phyloP scores from a whole-genome alignment of 2,888 invertebrate genomes.

The Azorinus chamasolen region DNA sequence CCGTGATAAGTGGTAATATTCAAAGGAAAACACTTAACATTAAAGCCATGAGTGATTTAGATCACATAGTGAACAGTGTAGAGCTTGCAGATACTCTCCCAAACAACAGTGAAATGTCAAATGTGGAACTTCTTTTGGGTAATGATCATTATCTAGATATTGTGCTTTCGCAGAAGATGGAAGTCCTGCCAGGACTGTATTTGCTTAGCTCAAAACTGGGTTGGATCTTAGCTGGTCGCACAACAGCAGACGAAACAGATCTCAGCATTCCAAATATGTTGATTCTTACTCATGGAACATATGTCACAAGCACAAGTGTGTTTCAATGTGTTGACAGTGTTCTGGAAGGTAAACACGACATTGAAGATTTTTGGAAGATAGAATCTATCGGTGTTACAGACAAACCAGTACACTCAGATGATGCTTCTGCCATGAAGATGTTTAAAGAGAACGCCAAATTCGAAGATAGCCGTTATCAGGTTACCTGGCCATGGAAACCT shows the following conservation, averaged over 20 bases:
- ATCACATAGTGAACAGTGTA: slow-evolving; percentile 2
- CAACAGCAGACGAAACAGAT: slow-evolving; percentile 1
- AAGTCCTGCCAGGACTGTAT: slow-evolving; percentile 29
- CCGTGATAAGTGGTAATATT: slow-evolving; percentile 27
- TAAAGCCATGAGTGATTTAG: background rate
- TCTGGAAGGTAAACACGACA: background rate
- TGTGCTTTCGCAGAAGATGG: slow-evolving; percentile 22
- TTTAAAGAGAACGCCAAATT: slow-evolving; percentile 31
- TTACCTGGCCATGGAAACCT: slow-evolving; percentile 38
- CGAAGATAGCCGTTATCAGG: slow-evolving; percentile 31
- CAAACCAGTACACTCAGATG: slow-evolving; percentile 16
- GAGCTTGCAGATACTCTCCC: slow-evolving; percentile 25
- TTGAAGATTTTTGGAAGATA: slow-evolving; percentile 35
- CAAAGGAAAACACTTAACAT: slow-evolving; percentile 22
- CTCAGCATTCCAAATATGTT: slow-evolving; percentile 16
- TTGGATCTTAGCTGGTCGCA: slow-evolving; percentile 36
- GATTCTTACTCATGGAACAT: slow-evolving; percentile 21
- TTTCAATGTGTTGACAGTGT: slow-evolving; percentile 18
- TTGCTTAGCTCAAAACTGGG: slow-evolving; percentile 29
- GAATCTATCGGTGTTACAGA: slow-evolving; percentile 33
- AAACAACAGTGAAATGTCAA: slow-evolving; percentile 16
- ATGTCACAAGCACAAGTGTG: slow-evolving; percentile 1
- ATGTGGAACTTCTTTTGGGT: slow-evolving; percentile 14
- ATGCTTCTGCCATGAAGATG: slow-evolving; percentile 13
- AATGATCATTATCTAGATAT: slow-evolving; percentile 32